phyloP scores from a whole-genome alignment of 64 coral and sea anemone species.

The Pachyseris speciosa region DNA sequence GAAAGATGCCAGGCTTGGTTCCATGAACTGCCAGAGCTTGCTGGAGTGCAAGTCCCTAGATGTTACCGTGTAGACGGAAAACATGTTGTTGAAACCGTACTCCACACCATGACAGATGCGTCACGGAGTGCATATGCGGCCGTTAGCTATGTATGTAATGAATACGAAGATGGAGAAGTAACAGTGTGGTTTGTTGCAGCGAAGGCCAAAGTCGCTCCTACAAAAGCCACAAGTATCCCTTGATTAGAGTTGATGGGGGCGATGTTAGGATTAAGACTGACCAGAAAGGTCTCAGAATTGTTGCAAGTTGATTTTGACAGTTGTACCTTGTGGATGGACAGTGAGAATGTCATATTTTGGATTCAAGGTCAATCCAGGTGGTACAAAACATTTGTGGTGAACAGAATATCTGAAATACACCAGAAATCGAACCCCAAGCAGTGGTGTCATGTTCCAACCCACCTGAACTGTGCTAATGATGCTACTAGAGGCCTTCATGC shows the following conservation, averaged over 20 bases:
- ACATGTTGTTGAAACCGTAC: neutral
- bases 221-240: conserved; percentile 26
- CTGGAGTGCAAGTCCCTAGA: neutral
- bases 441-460: conserved; percentile 45
- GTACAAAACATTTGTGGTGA: conserved; percentile 43
- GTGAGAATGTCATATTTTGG: conserved; percentile 60
- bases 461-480: conserved; percentile 52
- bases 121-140: conserved; percentile 50
- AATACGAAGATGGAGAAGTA: conserved; percentile 15
- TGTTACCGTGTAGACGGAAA: neutral
- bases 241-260: conserved; percentile 56
- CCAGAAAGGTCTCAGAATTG: conserved; percentile 5
- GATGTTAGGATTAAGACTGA: conserved; percentile 38
- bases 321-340: conserved; percentile 55
- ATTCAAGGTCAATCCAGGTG: conserved; percentile 43
- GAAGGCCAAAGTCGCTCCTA: conserved; percentile 39
- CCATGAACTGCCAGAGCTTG: conserved; percentile 19
- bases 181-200: conserved; percentile 31
- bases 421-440: conserved; percentile 25
- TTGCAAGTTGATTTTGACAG: neutral
- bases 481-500: conserved; percentile 35
- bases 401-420: conserved; percentile 51
- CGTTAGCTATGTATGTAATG: conserved; percentile 7
- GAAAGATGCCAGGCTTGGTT: conserved; percentile 15
- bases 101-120: conserved; percentile 35